phyloP scores from a whole-genome alignment of 2,113 vertebrate species.

The Thalassoma bifasciatum region DNA sequence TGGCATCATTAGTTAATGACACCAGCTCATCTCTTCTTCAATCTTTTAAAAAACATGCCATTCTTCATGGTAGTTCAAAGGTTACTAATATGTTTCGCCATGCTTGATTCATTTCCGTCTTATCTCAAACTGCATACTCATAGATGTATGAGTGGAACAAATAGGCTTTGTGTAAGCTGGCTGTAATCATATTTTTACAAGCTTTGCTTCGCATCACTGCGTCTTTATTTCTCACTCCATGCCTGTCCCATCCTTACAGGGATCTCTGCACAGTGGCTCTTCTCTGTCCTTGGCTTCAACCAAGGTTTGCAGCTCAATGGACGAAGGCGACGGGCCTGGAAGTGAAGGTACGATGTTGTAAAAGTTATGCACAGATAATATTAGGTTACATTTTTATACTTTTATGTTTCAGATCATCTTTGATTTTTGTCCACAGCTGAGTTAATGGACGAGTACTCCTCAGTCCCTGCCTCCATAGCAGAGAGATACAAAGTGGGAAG shows the following conservation, averaged over 20 bases:
- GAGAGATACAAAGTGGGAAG: constrained; percentile 97
- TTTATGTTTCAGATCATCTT: not conserved
- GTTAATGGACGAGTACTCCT: constrained; percentile 88
- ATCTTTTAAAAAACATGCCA: not conserved
- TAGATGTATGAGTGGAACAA: constrained; percentile 1
- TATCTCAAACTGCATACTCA: constrained; percentile 19
- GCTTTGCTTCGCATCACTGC: constrained; percentile 3
- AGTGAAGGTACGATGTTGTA: constrained; percentile 86
- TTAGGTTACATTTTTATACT: not conserved
- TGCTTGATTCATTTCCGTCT: constrained; percentile 23
- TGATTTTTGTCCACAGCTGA: constrained; percentile 80
- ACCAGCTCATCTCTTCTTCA: not conserved
- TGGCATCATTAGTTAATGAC: too few relatives aligned
- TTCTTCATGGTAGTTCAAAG: constrained; percentile 11
- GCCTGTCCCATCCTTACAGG: constrained; percentile 80
- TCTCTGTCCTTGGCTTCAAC: constrained; percentile 96
- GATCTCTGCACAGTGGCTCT: constrained; percentile 95
- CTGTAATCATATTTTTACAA: constrained; percentile 43
- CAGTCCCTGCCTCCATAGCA: constrained; percentile 92
- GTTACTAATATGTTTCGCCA: constrained; percentile 10
- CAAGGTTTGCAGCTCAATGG: constrained; percentile 99
- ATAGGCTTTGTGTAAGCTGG: constrained; percentile 32
- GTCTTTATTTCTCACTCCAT: constrained; percentile 13
- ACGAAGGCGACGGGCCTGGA: constrained; percentile 91
- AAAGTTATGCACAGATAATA: not conserved